These are phyloP conservation scores for Eupithecia inturbata DNA, from an alignment of 2,888 invertebrate species.

Conservation along the genomic window DNA sequence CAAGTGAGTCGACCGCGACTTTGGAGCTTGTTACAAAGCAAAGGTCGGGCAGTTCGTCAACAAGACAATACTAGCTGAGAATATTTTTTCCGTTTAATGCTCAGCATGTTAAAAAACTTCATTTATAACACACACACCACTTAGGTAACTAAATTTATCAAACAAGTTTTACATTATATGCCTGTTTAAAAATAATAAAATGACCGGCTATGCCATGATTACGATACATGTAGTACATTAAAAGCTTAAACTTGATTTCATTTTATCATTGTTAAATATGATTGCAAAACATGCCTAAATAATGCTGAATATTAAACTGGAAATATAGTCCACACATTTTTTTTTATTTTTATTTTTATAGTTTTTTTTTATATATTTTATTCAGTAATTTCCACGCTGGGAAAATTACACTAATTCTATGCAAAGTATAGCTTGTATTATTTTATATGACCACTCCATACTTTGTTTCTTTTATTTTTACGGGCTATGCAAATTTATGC, in stretches of 20 bases:
- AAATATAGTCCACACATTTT: conserved; percentile 82
- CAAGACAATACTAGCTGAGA: conserved; percentile 81
- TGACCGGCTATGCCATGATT: conserved; percentile 69
- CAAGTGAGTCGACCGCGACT: conserved; percentile 61
- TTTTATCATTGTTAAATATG: conserved; percentile 62
- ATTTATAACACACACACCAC: conserved; percentile 69
- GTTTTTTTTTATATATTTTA: conserved; percentile 62
- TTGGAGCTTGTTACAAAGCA: conserved; percentile 78
- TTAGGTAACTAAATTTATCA: conserved; percentile 59
- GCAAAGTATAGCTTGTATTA: conserved; percentile 95
- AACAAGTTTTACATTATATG: conserved; percentile 54
- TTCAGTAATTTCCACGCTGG: conserved; percentile 86
- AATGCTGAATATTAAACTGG: conserved; percentile 85
- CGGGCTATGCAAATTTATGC: conserved; percentile 82
- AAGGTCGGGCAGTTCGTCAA: conserved; percentile 81
- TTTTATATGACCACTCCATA: conserved; percentile 83
- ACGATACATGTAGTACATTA: conserved; percentile 69
- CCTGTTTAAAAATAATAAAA: conserved; percentile 63
- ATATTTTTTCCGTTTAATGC: conserved; percentile 83
- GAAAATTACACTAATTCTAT: conserved; percentile 96
- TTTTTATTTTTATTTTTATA: conserved; percentile 73
- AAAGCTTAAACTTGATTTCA: conserved; percentile 75
- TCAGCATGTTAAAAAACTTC: conserved; percentile 76
- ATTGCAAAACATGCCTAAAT: conserved; percentile 81
- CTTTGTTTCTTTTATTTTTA: conserved; percentile 80